Evolutionary conservation across 2,888 invertebrate genomes (phyloP).

Genomic region (Spisula solida): DNA sequence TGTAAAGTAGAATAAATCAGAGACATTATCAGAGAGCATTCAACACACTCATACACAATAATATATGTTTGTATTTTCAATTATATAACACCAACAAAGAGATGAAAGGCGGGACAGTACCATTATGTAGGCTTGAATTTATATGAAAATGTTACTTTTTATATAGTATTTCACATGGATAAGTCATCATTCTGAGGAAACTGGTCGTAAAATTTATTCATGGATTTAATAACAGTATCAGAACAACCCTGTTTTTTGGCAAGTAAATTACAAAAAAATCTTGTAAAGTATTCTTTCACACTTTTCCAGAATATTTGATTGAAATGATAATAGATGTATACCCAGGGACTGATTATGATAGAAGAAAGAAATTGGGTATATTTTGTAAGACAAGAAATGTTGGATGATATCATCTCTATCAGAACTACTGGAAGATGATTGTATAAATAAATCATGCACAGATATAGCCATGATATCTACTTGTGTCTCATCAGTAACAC

Average conservation of each 20-base stretch:
- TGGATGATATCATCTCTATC: neutral
- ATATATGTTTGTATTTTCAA: neutral
- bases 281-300: neutral
- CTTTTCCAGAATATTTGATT: neutral
- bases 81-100: neutral
- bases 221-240: neutral
- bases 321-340: neutral
- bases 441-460: slow-evolving; percentile 35
- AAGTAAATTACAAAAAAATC: neutral
- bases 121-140: neutral
- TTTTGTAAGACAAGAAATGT: neutral
- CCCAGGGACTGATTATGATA: neutral
- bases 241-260: neutral
- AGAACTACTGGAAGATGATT: slow-evolving; percentile 6
- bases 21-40: neutral
- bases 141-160: neutral
- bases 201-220: neutral
- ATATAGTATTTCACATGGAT: neutral
- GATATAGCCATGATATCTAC: slow-evolving; percentile 24
- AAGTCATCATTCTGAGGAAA: neutral
- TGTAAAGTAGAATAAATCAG: neutral
- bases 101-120: neutral
- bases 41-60: neutral
- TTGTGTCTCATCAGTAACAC: slow-evolving; percentile 28
- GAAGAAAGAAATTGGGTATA: neutral